Conservation (phyloP, 2,888 invertebrate species). For the Platycheirus albimanus region DNA sequence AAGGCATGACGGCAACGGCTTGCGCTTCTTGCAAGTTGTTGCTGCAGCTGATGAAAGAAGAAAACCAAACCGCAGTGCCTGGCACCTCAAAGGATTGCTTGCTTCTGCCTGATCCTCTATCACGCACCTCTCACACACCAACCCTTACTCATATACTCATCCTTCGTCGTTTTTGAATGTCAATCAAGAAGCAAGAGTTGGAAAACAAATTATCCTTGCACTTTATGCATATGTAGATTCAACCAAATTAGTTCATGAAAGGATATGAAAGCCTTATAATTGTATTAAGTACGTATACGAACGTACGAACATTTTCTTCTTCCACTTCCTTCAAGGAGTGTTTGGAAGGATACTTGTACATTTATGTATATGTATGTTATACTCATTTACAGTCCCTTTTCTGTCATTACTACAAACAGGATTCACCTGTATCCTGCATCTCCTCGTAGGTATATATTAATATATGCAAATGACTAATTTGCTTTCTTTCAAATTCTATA, state of each 20-base stretch:
- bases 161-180: slow-evolving; percentile 39
- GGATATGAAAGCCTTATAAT: slow-evolving; percentile 67
- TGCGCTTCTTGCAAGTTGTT: slow-evolving; percentile 25
- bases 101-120: not conserved
- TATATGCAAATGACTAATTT: slow-evolving; percentile 62
- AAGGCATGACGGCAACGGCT: slow-evolving; percentile 30
- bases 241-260: slow-evolving; percentile 71
- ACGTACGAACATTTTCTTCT: slow-evolving; percentile 31
- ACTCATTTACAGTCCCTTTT: not conserved
- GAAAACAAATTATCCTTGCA: slow-evolving; percentile 72
- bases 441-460: no score
- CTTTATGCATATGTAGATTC: slow-evolving; percentile 68
- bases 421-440: slow-evolving; percentile 37
- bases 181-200: slow-evolving; percentile 66
- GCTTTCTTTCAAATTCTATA: slow-evolving; percentile 46
- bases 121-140: not conserved
- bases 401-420: no score
- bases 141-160: not conserved
- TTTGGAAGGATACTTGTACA: no score
- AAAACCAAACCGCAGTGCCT: slow-evolving; percentile 54
- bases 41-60: slow-evolving; percentile 24
- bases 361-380: not conserved
- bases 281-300: no score
- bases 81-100: slow-evolving; percentile 29
- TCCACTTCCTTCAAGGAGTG: not conserved